A percentile compares a stretch with the other conserved stretches of the same genome.
phyloP scores from a whole-genome alignment of 2,888 invertebrate species.

The Xylophagus ater region DNA sequence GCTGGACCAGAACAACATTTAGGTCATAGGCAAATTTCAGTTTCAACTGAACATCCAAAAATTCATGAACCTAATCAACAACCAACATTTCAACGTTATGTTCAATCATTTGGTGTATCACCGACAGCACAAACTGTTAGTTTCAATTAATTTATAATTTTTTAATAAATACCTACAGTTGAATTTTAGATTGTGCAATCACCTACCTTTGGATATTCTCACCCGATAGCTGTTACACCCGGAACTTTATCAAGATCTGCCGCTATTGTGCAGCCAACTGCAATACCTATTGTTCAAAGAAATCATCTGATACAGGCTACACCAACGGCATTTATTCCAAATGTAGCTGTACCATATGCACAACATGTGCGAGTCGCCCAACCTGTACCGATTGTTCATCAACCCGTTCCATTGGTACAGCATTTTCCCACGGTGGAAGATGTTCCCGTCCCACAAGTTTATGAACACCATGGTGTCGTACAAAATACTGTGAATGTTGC shows the following conservation, averaged over 20 bases:
- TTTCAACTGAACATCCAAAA: not conserved
- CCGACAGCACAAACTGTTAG: too few relatives aligned
- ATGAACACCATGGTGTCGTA: conserved; percentile 41
- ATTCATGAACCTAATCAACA: not conserved
- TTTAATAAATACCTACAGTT: too few relatives aligned
- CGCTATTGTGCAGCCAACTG: too few relatives aligned
- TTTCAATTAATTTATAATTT: too few relatives aligned
- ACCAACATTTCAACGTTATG: not conserved
- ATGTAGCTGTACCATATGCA: not conserved
- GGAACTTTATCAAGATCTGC: too few relatives aligned
- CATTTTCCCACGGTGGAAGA: conserved; percentile 40
- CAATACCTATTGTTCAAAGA: not conserved
- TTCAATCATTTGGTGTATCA: too few relatives aligned
- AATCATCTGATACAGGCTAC: too few relatives aligned
- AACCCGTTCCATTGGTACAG: conserved; percentile 24
- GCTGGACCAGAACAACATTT: conserved; percentile 21
- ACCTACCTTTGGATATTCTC: too few relatives aligned
- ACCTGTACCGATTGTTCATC: conserved; percentile 3
- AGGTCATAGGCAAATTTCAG: not conserved
- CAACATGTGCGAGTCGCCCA: conserved; percentile 1
- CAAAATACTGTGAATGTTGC: conserved; percentile 48
- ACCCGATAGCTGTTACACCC: not conserved
- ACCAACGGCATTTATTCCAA: too few relatives aligned
- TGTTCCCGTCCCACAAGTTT: conserved; percentile 41
- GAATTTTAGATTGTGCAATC: too few relatives aligned